A percentile compares a stretch with the other conserved stretches of the same genome.
Conservation (phyloP, 2,113 vertebrate species). For the Suricata suricatta region DNA sequence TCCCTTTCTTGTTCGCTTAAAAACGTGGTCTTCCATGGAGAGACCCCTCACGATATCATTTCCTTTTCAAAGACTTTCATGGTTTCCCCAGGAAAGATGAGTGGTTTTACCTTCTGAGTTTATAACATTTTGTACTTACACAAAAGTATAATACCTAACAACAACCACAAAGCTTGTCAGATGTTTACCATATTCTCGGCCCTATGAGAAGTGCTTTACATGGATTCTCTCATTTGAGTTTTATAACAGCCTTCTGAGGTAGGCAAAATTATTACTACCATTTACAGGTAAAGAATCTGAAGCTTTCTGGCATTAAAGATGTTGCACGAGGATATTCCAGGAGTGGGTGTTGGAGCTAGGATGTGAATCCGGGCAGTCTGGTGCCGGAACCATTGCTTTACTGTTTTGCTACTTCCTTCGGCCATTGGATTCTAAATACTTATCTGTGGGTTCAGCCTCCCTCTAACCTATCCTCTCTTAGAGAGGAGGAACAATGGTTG, state of each 20-base stretch:
- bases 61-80: background rate
- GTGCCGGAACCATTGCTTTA: background rate
- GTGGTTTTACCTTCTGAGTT: background rate
- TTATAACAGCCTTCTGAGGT: background rate
- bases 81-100: background rate
- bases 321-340: too few species aligned
- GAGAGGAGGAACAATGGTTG: background rate
- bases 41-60: background rate
- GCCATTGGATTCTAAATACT: background rate
- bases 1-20: background rate
- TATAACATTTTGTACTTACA: background rate
- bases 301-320: background rate
- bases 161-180: background rate
- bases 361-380: background rate
- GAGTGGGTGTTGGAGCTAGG: background rate
- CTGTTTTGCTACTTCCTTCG: background rate
- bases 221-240: background rate
- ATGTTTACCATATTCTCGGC: background rate
- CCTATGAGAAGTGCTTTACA: background rate
- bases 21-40: background rate
- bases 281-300: background rate
- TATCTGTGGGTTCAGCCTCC: background rate
- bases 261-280: background rate
- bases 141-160: background rate
- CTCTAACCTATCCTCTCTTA: background rate